Conservation (phyloP, 2,888 invertebrate species). For the Meta bourneti region DNA sequence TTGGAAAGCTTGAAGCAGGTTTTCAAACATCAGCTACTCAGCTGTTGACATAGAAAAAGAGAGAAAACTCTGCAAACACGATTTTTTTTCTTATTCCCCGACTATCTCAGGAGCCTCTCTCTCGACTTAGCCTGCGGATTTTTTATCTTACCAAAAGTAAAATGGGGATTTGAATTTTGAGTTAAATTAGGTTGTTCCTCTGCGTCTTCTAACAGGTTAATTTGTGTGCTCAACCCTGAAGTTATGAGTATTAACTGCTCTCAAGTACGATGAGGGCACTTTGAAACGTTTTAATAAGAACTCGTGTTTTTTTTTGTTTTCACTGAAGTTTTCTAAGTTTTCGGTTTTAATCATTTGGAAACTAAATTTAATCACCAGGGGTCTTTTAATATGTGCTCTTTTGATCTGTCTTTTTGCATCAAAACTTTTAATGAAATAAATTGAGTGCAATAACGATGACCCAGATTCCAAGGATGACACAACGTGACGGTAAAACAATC, state of each 20-base stretch:
- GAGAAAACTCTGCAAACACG: constrained; percentile 21
- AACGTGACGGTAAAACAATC: no score
- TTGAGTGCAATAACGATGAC: no score
- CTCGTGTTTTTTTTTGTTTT: neutral
- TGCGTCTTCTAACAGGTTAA: neutral
- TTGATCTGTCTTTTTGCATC: neutral
- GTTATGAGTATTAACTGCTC: neutral
- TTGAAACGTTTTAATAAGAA: neutral
- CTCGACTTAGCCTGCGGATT: constrained; percentile 1
- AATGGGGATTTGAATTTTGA: neutral
- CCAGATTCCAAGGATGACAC: no score
- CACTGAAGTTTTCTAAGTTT: neutral
- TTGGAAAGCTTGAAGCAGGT: constrained; percentile 33
- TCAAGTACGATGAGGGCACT: neutral
- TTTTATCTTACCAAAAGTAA: constrained; percentile 16
- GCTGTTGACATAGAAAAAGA: constrained; percentile 41
- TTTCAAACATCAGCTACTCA: constrained; percentile 23
- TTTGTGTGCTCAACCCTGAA: neutral
- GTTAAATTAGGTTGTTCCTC: constrained; percentile 4
- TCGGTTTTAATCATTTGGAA: neutral
- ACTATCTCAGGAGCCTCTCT: neutral
- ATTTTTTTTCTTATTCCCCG: constrained; percentile 3
- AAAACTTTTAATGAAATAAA: no score
- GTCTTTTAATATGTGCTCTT: neutral
- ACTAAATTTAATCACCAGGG: neutral